Conservation (phyloP, 2,797 vertebrate genomes). For the Allobates femoralis region DNA sequence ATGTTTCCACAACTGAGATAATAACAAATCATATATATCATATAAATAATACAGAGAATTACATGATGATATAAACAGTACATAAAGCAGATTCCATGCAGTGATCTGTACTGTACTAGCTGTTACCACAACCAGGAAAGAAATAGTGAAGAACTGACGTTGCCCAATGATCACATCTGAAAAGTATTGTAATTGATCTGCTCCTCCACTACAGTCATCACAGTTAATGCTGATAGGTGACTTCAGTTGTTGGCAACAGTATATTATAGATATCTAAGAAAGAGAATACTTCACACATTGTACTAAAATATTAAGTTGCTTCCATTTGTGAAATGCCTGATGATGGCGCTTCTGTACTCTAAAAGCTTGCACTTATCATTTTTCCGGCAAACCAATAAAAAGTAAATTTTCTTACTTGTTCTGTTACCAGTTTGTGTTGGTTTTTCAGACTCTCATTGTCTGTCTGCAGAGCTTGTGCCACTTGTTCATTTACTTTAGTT, state of each 20-base stretch:
- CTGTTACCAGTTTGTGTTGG: constrained; percentile 78
- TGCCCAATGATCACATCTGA: neutral
- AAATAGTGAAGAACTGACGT: neutral
- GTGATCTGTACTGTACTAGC: neutral
- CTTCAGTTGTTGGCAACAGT: too few species aligned
- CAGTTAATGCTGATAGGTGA: too few species aligned
- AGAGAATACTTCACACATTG: too few species aligned
- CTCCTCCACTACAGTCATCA: neutral
- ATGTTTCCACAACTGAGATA: neutral
- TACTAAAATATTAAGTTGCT: too few species aligned
- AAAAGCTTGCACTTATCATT: too few species aligned
- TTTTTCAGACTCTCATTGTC: constrained; percentile 67
- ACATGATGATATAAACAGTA: neutral
- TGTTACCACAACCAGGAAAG: neutral
- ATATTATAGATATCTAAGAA: too few species aligned
- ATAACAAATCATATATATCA: neutral
- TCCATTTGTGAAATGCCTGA: too few species aligned
- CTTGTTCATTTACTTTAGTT: constrained; percentile 42
- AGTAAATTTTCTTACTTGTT: constrained; percentile 75
- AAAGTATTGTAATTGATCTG: neutral
- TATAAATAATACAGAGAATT: neutral
- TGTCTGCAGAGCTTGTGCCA: constrained; percentile 47
- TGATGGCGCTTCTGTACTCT: too few species aligned
- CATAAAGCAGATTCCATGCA: neutral
- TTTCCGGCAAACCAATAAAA: too few species aligned